A percentile compares a stretch with the other conserved stretches of the same genome.
phyloP scores from a whole-genome alignment of 2,888 invertebrate genomes.

The Cybosia mesomella region DNA sequence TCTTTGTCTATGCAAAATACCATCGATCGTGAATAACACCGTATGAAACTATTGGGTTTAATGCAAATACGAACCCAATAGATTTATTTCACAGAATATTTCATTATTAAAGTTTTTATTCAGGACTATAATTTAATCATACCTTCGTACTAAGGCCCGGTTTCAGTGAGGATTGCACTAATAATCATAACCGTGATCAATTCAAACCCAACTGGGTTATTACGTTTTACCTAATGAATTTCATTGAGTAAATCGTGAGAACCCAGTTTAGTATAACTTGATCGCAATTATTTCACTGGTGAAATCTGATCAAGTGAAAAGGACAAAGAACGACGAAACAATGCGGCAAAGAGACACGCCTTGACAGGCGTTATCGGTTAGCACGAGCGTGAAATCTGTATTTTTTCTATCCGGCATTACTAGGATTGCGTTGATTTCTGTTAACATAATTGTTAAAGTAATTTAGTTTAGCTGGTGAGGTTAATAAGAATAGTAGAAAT shows the following conservation, averaged over 20 bases:
- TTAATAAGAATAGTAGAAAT: not conserved
- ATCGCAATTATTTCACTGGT: not conserved
- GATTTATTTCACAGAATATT: not conserved
- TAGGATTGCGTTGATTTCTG: not conserved
- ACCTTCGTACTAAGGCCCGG: not conserved
- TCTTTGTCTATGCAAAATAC: constrained; percentile 11
- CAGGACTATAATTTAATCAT: not conserved
- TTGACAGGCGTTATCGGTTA: not conserved
- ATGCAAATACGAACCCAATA: not conserved
- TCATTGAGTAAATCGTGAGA: not conserved
- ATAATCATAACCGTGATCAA: not conserved
- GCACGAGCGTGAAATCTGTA: not conserved
- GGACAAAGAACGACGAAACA: not conserved
- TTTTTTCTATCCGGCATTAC: not conserved
- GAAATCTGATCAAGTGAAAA: not conserved
- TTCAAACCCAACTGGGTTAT: not conserved
- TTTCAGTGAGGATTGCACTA: not conserved
- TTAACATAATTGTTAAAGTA: not conserved
- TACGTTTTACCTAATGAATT: not conserved
- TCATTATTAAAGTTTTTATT: not conserved
- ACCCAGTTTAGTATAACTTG: not conserved
- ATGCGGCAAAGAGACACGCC: not conserved
- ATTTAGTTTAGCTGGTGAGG: not conserved
- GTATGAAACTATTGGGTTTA: not conserved
- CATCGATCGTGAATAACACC: not conserved